These are phyloP conservation scores for Cantharis nigra DNA, from an alignment of 2,888 invertebrate genomes.

Conservation along the genomic window DNA sequence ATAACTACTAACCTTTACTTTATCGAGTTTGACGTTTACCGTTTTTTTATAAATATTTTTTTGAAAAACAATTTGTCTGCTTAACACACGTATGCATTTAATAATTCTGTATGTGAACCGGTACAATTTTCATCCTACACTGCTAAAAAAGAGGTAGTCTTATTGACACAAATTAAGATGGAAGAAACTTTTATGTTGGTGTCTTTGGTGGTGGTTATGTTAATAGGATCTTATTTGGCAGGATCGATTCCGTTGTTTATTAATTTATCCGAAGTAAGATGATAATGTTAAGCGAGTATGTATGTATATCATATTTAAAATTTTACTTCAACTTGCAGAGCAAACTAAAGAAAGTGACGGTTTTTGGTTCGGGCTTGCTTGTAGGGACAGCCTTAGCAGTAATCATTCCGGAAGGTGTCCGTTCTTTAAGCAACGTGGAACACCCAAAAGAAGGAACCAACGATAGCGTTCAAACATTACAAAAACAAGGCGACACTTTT, in stretches of 20 bases:
- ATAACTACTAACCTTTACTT: neutral
- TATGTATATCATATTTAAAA: neutral
- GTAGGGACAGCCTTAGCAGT: slow-evolving; percentile 97
- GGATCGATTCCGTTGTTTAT: slow-evolving; percentile 95
- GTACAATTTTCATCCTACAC: slow-evolving; percentile 25
- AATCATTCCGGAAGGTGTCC: slow-evolving; percentile 98
- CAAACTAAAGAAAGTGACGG: slow-evolving; percentile 89
- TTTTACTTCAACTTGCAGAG: slow-evolving; percentile 63
- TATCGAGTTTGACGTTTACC: neutral
- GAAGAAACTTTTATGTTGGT: slow-evolving; percentile 84
- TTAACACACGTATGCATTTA: slow-evolving; percentile 44
- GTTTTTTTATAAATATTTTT: neutral
- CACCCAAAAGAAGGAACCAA: slow-evolving; percentile 41
- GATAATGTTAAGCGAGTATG: neutral
- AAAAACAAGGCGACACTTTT: slow-evolving; percentile 65
- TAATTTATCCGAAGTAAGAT: slow-evolving; percentile 87
- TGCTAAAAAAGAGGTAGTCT: slow-evolving; percentile 35
- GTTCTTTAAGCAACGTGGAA: slow-evolving; percentile 64
- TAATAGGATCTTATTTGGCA: slow-evolving; percentile 93
- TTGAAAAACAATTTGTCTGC: neutral
- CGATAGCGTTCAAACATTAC: slow-evolving; percentile 54
- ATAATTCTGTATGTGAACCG: slow-evolving; percentile 26
- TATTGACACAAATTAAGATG: slow-evolving; percentile 59
- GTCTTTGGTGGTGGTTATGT: slow-evolving; percentile 88
- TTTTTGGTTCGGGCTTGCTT: slow-evolving; percentile 94